These are phyloP conservation scores for Echinops telfairi DNA, from an alignment of 2,113 vertebrate species.

Conservation along the genomic window DNA sequence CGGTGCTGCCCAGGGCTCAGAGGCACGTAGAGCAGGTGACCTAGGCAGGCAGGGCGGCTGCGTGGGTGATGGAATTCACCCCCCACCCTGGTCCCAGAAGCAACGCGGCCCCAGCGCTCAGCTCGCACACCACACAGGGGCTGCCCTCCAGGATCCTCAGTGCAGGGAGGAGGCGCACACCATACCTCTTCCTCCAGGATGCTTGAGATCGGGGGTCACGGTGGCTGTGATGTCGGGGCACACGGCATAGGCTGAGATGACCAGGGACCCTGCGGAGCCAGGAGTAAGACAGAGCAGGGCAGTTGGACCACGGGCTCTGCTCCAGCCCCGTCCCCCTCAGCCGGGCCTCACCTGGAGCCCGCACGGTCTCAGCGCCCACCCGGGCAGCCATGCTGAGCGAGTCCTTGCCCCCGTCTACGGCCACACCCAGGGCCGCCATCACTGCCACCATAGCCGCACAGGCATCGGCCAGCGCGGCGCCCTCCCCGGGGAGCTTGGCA, in stretches of 20 bases:
- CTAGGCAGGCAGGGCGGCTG: slow-evolving; percentile 80
- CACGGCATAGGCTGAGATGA: slow-evolving; percentile 94
- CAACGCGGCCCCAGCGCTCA: not conserved
- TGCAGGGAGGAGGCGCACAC: accelerated
- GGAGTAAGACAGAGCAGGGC: not conserved
- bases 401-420: slow-evolving; percentile 95
- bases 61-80: not conserved
- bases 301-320: too few species aligned
- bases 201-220: slow-evolving; percentile 94
- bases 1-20: slow-evolving; percentile 89
- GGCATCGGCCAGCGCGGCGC: slow-evolving; percentile 90
- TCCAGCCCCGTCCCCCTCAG: not conserved
- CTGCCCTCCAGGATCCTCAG: not conserved
- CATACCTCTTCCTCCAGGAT: slow-evolving; percentile 90
- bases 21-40: slow-evolving; percentile 91
- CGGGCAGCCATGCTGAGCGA: slow-evolving; percentile 97
- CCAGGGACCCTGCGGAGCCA: slow-evolving; percentile 89
- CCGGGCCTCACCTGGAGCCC: slow-evolving; percentile 91
- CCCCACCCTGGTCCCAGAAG: not conserved
- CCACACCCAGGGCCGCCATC: slow-evolving; percentile 92
- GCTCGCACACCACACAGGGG: not conserved
- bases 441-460: slow-evolving; percentile 93
- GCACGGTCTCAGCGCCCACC: slow-evolving; percentile 90
- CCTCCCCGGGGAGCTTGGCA: slow-evolving; percentile 94
- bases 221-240: slow-evolving; percentile 96